Conservation (phyloP, 2,888 invertebrate genomes). For the Harpagoxenus sublaevis region DNA sequence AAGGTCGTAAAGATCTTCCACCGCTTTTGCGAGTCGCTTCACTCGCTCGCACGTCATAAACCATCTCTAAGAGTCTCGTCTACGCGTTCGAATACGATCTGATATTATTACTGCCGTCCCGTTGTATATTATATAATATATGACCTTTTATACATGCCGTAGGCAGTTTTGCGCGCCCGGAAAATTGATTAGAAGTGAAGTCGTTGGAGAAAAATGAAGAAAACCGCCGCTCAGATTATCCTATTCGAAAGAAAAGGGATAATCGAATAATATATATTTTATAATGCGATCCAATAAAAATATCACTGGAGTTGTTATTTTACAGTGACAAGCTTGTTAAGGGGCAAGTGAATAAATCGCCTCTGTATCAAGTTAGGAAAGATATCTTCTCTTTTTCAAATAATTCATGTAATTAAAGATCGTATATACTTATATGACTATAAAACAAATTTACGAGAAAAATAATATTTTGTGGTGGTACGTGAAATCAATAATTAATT, state of each 20-base stretch:
- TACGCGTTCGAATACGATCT: constrained; percentile 69
- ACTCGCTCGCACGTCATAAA: constrained; percentile 79
- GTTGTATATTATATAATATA: constrained; percentile 67
- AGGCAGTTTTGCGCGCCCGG: constrained; percentile 23
- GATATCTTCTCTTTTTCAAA: not conserved
- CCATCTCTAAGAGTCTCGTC: constrained; percentile 63
- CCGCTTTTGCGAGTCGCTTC: constrained; percentile 59
- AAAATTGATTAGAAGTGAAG: constrained; percentile 52
- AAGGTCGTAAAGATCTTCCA: constrained; percentile 77
- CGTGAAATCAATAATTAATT: constrained; percentile 35
- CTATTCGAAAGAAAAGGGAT: not conserved
- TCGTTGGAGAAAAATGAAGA: constrained; percentile 35
- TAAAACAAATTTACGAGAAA: not conserved
- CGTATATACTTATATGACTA: too few relatives aligned
- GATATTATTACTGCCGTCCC: constrained; percentile 74
- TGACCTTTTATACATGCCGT: constrained; percentile 62
- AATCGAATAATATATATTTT: constrained; percentile 10
- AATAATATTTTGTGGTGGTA: not conserved
- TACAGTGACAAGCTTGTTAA: not conserved
- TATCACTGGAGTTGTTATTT: not conserved
- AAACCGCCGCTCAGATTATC: not conserved
- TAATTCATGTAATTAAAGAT: not conserved
- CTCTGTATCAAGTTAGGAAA: not conserved
- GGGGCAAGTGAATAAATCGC: not conserved
- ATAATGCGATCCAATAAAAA: not conserved